Base-by-base conservation (phyloP, 2,113 vertebrate genomes). In the Tychaedon coryphoeus region DNA sequence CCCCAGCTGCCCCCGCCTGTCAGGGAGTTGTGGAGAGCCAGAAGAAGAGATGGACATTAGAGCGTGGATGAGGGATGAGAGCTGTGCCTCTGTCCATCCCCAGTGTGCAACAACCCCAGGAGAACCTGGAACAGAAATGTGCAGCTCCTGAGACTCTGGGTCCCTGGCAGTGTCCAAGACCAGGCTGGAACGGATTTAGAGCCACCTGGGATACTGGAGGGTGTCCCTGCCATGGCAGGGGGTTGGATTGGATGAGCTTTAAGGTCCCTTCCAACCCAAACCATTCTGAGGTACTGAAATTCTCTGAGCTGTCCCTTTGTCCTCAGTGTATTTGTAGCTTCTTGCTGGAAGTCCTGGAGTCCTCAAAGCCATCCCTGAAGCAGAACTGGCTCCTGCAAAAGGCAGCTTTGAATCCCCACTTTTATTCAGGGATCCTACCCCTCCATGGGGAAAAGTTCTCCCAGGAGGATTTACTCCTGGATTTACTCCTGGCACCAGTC, bases 301-400 rank as follows among this genome's bases (percentile, higher is more conserved):
- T 48, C 34, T 11, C 14, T 11, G 36, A 36, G 69, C 38, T 23
- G 14, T 6, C 1, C 1, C 7, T 66, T 78, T 66, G 51, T 6
- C 29, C 22, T 14, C 10, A 7, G 38, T 5, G 1, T 31, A 20
- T 93, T 93, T 90, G 47, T 60, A 79, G 81, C 57, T 88, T 73
- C 82, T 86, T 88, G 50, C 61, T 86, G 85, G 83, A 82, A 84
- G 83, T 61, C 83, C 17, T 4, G 33, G 53, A 66, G 36, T 76
- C 65, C 80, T 90, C 18, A 48, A 54, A 88, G 34, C 47, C 76
- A 40, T 43, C 23, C 71, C 50, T 85, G 88, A 42, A 56, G 14
- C 34, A 78, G 76, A 89, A 89, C 82, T 53, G 60, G 29, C 22
- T 94, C 56, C 73, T 78, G 45, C 33, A 53, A 48, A 75, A 9